phyloP scores from a whole-genome alignment of 2,888 invertebrate genomes.

The Metalampra italica region DNA sequence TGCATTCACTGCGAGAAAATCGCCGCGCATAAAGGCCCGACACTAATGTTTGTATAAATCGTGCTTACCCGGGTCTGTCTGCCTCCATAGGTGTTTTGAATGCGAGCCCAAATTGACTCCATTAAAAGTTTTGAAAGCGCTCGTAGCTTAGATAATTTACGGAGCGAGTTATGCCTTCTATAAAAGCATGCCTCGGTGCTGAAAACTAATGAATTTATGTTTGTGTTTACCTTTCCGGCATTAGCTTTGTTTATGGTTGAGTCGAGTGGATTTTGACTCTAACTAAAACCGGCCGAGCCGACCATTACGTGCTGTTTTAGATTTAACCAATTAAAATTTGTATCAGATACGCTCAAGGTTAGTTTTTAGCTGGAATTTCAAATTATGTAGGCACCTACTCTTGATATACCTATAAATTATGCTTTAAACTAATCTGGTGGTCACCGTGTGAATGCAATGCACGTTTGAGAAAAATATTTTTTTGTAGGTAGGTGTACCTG shows the following conservation, averaged over 20 bases:
- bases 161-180: slow-evolving; percentile 66
- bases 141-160: slow-evolving; percentile 75
- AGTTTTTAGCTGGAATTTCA: no score
- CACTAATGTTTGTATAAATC: slow-evolving; percentile 64
- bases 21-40: slow-evolving; percentile 32
- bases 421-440: no score
- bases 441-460: no score
- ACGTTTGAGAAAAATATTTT: no score
- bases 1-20: slow-evolving; percentile 32
- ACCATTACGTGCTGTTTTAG: no score
- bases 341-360: no score
- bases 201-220: slow-evolving; percentile 65
- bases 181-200: slow-evolving; percentile 58
- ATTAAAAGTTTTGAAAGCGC: slow-evolving; percentile 76
- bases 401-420: no score
- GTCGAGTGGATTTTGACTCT: background rate
- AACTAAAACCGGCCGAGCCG: background rate
- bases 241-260: slow-evolving; percentile 6
- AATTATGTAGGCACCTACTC: no score
- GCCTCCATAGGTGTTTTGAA: slow-evolving; percentile 65
- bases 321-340: no score
- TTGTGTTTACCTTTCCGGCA: slow-evolving; percentile 39
- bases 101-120: slow-evolving; percentile 74
- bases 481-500: no score
- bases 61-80: slow-evolving; percentile 46